Conservation (phyloP, 1,140 invertebrate species). For the Anoplophora glabripennis region DNA sequence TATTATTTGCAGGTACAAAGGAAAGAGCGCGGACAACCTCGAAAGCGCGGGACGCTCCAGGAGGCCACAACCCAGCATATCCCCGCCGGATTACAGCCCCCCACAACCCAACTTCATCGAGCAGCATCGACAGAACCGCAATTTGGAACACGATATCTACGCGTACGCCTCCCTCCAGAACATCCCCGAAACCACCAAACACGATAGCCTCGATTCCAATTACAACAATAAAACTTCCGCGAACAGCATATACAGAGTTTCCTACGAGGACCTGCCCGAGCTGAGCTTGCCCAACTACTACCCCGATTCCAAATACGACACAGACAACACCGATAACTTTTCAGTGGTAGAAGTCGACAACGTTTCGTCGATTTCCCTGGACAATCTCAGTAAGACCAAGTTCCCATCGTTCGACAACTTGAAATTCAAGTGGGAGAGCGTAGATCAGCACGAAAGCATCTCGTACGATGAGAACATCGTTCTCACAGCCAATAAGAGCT, state of each 20-base stretch:
- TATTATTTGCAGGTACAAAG: constrained; percentile 23
- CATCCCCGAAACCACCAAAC: constrained; percentile 6
- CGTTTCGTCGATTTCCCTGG: constrained; percentile 29
- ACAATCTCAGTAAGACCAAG: constrained; percentile 18
- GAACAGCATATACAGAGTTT: constrained; percentile 27
- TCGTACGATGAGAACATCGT: constrained; percentile 47
- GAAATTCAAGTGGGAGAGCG: constrained; percentile 19
- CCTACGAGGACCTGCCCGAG: constrained; percentile 34
- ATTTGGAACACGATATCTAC: neutral
- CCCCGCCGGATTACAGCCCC: constrained; percentile 16
- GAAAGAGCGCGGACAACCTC: constrained; percentile 15
- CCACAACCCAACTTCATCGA: neutral
- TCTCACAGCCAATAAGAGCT: constrained; percentile 36
- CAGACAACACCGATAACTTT: constrained; percentile 44
- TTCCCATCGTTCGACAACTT: constrained; percentile 30
- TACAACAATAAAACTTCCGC: constrained; percentile 55
- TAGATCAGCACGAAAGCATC: constrained; percentile 33
- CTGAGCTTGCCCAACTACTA: constrained; percentile 48
- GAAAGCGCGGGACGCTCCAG: neutral
- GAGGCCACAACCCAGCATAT: constrained; percentile 3
- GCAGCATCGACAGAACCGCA: neutral
- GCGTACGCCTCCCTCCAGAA: constrained; percentile 10
- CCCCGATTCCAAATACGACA: constrained; percentile 50
- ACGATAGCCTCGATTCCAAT: constrained; percentile 56
- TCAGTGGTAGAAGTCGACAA: constrained; percentile 47